These are phyloP conservation scores for Tyrannus savana DNA, from an alignment of 2,113 vertebrate species.

Conservation along the genomic window DNA sequence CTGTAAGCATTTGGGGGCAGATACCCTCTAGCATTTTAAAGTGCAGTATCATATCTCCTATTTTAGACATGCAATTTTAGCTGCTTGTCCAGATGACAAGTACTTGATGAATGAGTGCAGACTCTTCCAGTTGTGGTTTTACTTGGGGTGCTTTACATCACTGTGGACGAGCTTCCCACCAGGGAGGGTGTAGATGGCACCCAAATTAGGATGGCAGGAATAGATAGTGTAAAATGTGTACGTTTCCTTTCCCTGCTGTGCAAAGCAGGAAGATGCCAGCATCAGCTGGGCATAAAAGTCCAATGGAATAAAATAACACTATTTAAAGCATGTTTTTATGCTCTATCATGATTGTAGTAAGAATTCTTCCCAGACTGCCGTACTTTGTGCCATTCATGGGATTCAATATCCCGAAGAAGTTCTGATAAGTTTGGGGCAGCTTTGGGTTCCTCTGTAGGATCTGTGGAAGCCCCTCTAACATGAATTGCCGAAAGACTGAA, in stretches of 20 bases:
- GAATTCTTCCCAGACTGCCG: neutral
- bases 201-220: neutral
- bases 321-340: neutral
- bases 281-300: neutral
- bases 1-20: neutral
- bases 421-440: neutral
- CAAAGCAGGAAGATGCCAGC: neutral
- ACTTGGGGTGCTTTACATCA: neutral
- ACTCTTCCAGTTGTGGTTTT: neutral
- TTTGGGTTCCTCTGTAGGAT: neutral
- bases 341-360: neutral
- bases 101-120: neutral
- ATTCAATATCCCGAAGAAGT: neutral
- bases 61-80: neutral
- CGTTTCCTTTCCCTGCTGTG: neutral
- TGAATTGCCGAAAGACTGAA: neutral
- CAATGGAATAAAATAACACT: neutral
- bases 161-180: neutral
- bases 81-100: neutral
- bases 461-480: neutral
- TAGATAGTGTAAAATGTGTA: neutral
- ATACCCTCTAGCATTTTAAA: neutral
- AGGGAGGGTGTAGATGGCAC: neutral
- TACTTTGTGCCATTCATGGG: fast-evolving
- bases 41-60: neutral